These are phyloP conservation scores for Subacronicta megacephala DNA, from an alignment of 2,888 invertebrate species.

Conservation along the genomic window DNA sequence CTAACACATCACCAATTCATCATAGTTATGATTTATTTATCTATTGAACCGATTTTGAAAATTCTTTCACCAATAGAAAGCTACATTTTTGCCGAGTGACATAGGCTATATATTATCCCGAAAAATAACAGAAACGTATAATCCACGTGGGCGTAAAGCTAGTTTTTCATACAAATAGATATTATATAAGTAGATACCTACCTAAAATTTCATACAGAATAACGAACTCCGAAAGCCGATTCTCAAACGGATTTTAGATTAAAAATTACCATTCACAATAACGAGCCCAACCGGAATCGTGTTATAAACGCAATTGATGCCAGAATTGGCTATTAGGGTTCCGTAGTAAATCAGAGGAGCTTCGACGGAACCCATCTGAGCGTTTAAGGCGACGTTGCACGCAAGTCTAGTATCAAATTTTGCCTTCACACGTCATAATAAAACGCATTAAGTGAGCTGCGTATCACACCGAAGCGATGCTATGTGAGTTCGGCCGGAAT, in stretches of 20 bases:
- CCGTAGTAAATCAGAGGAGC: conserved; percentile 68
- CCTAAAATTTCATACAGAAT: neutral
- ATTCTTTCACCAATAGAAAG: no score
- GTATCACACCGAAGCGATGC: conserved; percentile 65
- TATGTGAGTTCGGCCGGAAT: no score
- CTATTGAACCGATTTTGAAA: no score
- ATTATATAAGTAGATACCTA: no score
- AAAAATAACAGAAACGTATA: no score
- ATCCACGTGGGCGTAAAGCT: no score
- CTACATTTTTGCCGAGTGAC: no score
- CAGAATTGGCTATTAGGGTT: conserved; percentile 74
- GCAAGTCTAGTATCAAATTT: conserved; percentile 80
- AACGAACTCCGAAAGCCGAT: neutral
- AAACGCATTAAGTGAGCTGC: conserved; percentile 73
- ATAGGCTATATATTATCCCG: no score
- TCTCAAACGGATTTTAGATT: conserved; percentile 6
- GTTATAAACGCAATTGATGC: conserved; percentile 66
- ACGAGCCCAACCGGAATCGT: conserved; percentile 22
- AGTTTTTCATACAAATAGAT: no score
- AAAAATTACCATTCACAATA: conserved; percentile 32
- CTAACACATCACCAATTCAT: no score
- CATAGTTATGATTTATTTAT: no score
- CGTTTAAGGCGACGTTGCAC: conserved; percentile 70
- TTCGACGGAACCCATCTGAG: conserved; percentile 68
- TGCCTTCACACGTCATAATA: conserved; percentile 83